These are phyloP conservation scores for Chroicocephalus ridibundus DNA, from an alignment of 2,113 vertebrate species.

Conservation along the genomic window DNA sequence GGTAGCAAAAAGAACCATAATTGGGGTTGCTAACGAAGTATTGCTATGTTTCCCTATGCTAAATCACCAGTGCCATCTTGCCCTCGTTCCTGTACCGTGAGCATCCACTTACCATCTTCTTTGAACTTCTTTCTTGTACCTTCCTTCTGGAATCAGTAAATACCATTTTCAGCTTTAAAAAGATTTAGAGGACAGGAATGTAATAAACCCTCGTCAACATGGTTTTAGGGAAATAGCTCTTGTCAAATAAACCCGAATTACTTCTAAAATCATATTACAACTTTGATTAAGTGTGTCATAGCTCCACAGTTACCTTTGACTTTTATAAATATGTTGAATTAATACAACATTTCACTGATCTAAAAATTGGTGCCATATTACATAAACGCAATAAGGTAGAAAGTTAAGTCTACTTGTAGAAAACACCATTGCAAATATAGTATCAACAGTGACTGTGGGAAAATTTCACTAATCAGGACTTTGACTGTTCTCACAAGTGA, in stretches of 20 bases:
- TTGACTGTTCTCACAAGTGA: not conserved
- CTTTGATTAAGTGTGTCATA: not conserved
- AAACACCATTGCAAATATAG: not conserved
- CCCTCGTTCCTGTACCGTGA: not conserved
- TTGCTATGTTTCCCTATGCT: not conserved
- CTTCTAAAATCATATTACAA: not conserved
- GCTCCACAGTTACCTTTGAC: not conserved
- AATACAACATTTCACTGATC: not conserved
- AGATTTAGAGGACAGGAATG: not conserved
- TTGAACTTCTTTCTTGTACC: not conserved
- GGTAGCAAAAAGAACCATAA: not conserved
- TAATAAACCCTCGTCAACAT: not conserved
- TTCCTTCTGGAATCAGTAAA: conserved; percentile 4
- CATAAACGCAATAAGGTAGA: not conserved
- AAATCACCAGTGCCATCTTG: not conserved
- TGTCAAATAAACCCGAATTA: conserved; percentile 1
- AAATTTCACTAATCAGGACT: not conserved
- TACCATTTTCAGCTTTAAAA: not conserved
- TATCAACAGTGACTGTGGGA: not conserved
- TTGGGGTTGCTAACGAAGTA: not conserved
- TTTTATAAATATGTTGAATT: not conserved
- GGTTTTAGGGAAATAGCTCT: not conserved
- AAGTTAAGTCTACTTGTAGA: not conserved
- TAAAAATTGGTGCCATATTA: not conserved
- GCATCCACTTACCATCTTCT: not conserved